Percentiles rank a stretch among this genome's conserved stretches.
Evolutionary conservation across 2,113 vertebrate genomes (phyloP).

Genomic region (Platichthys stellatus): DNA sequence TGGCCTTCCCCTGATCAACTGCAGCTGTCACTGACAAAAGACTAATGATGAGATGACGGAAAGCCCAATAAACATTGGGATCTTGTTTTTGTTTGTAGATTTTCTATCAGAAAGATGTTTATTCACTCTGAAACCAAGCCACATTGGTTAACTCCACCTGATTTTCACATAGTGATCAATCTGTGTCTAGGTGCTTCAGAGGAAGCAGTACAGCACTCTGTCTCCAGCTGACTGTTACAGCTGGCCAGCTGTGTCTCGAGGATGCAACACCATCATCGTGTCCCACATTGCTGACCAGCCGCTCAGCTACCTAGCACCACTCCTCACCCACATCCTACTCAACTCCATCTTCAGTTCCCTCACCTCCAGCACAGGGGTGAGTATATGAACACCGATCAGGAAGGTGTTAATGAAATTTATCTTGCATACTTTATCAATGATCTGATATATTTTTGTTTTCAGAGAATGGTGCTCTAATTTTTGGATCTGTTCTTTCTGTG

Average conservation of each 20-base stretch:
- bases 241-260: conserved; percentile 88
- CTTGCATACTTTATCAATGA: background rate
- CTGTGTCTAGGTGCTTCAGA: conserved; percentile 79
- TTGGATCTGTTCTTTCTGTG: background rate
- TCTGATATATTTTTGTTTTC: background rate
- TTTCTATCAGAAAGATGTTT: no score
- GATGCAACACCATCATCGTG: conserved; percentile 86
- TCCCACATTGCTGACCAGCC: conserved; percentile 83
- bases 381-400: conserved; percentile 16
- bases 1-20: no score
- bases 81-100: no score
- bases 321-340: conserved; percentile 86
- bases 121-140: no score
- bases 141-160: background rate
- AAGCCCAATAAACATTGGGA: no score
- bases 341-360: conserved; percentile 55
- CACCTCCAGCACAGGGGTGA: conserved; percentile 84
- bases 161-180: background rate
- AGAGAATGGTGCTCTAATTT: background rate
- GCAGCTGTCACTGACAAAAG: no score
- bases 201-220: conserved; percentile 70
- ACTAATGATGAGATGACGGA: no score
- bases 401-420: background rate
- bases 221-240: conserved; percentile 83
- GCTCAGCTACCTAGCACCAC: conserved; percentile 86